phyloP scores from a whole-genome alignment of 2,888 invertebrate genomes.

The Athalia circularis region DNA sequence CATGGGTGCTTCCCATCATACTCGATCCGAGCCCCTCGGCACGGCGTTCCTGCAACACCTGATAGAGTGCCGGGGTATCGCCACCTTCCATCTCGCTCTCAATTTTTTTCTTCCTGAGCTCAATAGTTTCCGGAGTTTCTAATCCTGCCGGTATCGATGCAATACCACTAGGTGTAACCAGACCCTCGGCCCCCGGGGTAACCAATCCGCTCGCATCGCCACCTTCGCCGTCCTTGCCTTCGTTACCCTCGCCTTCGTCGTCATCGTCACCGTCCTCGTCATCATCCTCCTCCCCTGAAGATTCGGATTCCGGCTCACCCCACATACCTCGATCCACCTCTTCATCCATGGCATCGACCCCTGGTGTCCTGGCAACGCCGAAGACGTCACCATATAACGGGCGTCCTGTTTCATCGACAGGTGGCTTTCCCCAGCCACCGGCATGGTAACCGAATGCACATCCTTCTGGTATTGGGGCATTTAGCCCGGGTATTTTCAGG shows the following conservation, averaged over 20 bases:
- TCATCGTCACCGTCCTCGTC: slow-evolving; percentile 79
- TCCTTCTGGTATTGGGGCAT: slow-evolving; percentile 98
- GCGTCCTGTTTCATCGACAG: slow-evolving; percentile 98
- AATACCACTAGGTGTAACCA: slow-evolving; percentile 96
- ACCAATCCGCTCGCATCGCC: slow-evolving; percentile 87
- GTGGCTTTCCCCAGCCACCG: slow-evolving; percentile 99
- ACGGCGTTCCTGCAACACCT: slow-evolving; percentile 95
- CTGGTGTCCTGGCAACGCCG: slow-evolving; percentile 84
- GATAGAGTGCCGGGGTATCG: slow-evolving; percentile 96
- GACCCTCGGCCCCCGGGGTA: slow-evolving; percentile 91
- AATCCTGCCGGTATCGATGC: slow-evolving; percentile 94
- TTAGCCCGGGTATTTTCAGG: slow-evolving; percentile 97
- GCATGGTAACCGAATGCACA: slow-evolving; percentile 99
- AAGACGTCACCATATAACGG: slow-evolving; percentile 99
- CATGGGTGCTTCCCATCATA: slow-evolving; percentile 99
- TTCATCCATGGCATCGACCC: slow-evolving; percentile 84
- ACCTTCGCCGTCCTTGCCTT: slow-evolving; percentile 69
- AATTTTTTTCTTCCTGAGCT: slow-evolving; percentile 96
- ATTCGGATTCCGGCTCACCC: slow-evolving; percentile 89
- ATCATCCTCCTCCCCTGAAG: slow-evolving; percentile 80
- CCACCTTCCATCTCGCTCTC: slow-evolving; percentile 97
- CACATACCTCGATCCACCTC: slow-evolving; percentile 95
- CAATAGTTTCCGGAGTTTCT: slow-evolving; percentile 99
- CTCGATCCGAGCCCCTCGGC: slow-evolving; percentile 90
- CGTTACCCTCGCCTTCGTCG: slow-evolving; percentile 77